Evolutionary conservation across 2,888 invertebrate genomes (phyloP), one percentile per base, ranked within the genome.

Genomic region (Icerya purchasi): DNA sequence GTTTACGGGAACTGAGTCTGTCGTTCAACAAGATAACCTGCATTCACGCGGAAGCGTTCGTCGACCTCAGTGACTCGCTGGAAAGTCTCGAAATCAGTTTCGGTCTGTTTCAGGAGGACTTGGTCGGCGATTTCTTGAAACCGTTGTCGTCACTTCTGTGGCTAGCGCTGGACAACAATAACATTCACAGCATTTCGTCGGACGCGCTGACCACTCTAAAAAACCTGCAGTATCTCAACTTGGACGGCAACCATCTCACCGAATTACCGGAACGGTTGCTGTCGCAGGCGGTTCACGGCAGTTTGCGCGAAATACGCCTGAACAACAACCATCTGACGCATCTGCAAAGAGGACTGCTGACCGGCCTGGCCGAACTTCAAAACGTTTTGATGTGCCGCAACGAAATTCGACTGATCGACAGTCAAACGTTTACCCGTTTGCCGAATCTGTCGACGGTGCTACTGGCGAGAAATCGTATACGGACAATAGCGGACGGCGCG

Each of bases 11-110:
- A 72, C 79, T 94, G 64, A 88, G 87, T 73, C 74, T 94, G 65
- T 91, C 91, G 69, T 90, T 92, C 72, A 94, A 94, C 72, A 84
- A 86, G 51, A 78, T 94, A 64, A 81, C 82, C 66, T 82, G 84
- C 68, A 79, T 93, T 65, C 85, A 88, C 69, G 79, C 82, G 23
- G 80, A 84, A 68, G 83, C 88, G 20, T 88, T 92, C 70, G 77
- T 78, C 61, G 85, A 86, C 66, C 76, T 90, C 61, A 81, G 83
- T 49, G 78, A 79, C 58, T 81, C 81, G 22, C 73, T 92, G 57
- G 85, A 86, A 71, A 85, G 85, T 63, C 73, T 92, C 50, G 91
- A 91, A 71, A 77, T 90, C 58, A 89, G 90, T 63, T 88, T 88
- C 67, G 86, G 87, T 22, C 80, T 89, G 54, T 83, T 85, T 66